A percentile compares a stretch with the other conserved stretches of the same genome.
These are phyloP conservation scores for Penaeus japonicus DNA, from an alignment of 1,140 invertebrate species.

Conservation along the genomic window DNA sequence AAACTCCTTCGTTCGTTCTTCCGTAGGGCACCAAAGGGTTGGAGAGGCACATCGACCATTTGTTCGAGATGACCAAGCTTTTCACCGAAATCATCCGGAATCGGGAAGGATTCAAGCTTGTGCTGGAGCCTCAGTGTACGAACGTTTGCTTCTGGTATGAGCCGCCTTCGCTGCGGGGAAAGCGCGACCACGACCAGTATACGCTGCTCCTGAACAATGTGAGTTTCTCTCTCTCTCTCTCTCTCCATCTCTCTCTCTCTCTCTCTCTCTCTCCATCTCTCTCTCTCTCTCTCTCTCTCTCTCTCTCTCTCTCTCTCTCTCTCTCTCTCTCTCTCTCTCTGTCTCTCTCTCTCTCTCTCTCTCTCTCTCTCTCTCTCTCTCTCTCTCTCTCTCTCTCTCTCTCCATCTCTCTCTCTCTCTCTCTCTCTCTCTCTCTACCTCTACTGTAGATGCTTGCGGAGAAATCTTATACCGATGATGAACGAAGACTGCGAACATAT, in stretches of 20 bases:
- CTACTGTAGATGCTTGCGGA: no score
- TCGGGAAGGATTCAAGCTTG: constrained; percentile 59
- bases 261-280: background rate
- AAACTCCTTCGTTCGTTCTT: constrained; percentile 43
- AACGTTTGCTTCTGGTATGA: constrained; percentile 95
- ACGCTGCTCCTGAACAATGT: background rate
- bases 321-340: no score
- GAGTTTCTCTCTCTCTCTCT: background rate
- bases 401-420: no score
- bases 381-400: no score
- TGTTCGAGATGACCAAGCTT: constrained; percentile 67
- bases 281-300: constrained; percentile 49
- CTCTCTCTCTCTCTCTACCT: no score
- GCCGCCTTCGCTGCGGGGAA: constrained; percentile 74
- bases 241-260: background rate
- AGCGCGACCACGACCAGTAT: constrained; percentile 68
- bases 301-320: background rate
- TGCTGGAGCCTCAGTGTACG: constrained; percentile 78
- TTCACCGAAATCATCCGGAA: constrained; percentile 56
- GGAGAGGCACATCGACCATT: constrained; percentile 70
- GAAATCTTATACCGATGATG: no score
- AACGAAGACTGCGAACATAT: no score
- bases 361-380: no score
- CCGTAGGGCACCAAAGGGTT: constrained; percentile 71
- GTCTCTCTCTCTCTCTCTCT: no score